Evolutionary conservation across 2,113 vertebrate species (phyloP), one percentile per base, ranked within the genome.

Genomic region (Burhinus bistriatus): DNA sequence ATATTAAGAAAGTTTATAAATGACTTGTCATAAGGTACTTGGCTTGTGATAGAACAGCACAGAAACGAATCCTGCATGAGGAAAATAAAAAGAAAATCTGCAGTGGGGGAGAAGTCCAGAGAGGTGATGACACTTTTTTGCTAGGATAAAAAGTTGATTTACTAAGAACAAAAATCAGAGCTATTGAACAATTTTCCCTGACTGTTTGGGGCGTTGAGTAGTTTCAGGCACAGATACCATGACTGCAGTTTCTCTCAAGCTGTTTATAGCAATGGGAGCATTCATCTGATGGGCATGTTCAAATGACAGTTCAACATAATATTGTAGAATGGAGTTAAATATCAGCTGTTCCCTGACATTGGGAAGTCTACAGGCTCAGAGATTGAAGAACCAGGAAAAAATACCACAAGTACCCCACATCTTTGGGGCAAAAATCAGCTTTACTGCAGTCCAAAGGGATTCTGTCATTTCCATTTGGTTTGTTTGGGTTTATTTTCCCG

Each of bases 1-100:
- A 44, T 81, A 87, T 72, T 75, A 79, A 88, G 64, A 30, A 88
- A 92, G 44, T 89, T 95, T 94, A 85, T 81, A 93, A 86, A 76
- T 93, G 23, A 42, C 51, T 95, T 94, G 32, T 96, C 58, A 69
- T 65, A 82, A 94, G 36, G n/a, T 68, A 55, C 38, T 95, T 94
- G 79, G 65, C 51, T 84, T 97, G 81, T 84, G 79, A 68, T 44
- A 83, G 58, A 85, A 87, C 42, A 78, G 47, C 20, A 38, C 11
- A 32, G 75, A 95, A 78, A 94, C 57, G 27, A 77, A 29, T 89
- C 32, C 44, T 77, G n/a, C 42, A 44, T 76, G 52, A 95, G 15
- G 44, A 95, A 96, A 88, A 77, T n/a, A 22, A 2, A 26, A 86
- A 78, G 62, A 91, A 85, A 75, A 75, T 20, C 9, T 73, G 27